Conservation (phyloP, 2,888 invertebrate genomes). For the Trachelus troglodyta region DNA sequence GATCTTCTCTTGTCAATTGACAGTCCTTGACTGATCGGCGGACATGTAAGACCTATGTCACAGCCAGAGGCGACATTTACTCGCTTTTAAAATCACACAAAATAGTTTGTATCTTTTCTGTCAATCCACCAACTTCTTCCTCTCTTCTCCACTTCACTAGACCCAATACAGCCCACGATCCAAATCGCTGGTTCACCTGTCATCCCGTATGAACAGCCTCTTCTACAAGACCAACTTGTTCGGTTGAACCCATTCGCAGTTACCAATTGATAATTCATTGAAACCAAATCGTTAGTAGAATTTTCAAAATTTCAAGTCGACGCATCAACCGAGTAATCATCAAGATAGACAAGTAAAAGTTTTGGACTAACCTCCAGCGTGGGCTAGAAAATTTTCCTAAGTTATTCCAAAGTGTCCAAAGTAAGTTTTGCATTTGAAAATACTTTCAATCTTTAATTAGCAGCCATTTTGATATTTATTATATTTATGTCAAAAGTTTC, state of each 20-base stretch:
- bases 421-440: background rate
- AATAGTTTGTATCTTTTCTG: constrained; percentile 45
- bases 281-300: background rate
- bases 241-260: background rate
- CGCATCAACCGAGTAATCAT: background rate
- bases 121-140: constrained; percentile 20
- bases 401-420: background rate
- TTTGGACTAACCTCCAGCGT: background rate
- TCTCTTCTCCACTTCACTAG: constrained; percentile 7
- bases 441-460: background rate
- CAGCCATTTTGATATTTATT: background rate
- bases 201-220: constrained; percentile 15
- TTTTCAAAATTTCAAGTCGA: constrained; percentile 12
- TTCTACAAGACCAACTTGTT: background rate
- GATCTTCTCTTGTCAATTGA: constrained; percentile 46
- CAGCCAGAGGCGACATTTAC: constrained; percentile 50
- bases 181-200: constrained; percentile 7
- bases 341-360: constrained; percentile 19
- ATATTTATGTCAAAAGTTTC: background rate
- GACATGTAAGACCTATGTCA: constrained; percentile 61
- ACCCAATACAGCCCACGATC: constrained; percentile 9
- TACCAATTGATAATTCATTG: background rate
- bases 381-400: background rate
- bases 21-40: constrained; percentile 56
- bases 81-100: constrained; percentile 51